Evolutionary conservation across 2,797 vertebrate species (phyloP), one percentile per base, ranked within the genome.

Genomic region (Danio tinwini): DNA sequence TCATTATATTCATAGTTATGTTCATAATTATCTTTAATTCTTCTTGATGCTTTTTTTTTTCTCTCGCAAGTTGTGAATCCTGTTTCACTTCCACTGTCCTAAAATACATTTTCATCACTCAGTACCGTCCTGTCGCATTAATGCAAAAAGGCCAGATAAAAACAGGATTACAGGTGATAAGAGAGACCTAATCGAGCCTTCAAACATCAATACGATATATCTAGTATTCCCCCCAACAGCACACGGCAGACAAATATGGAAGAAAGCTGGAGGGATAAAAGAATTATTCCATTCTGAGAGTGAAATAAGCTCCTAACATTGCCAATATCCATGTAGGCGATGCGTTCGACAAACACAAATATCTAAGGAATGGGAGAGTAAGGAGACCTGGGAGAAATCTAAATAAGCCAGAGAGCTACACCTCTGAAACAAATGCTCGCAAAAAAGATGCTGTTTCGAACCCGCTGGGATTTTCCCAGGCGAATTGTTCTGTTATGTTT

Each of bases 401-500:
- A 93, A 94, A 89, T 83, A 89, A 87, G 90, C 90, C 91, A 86
- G 89, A 63, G 85, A 82, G 77, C 70, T 82, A 72, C 59, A 79
- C 76, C 64, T 72, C 76, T 47, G 91, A 91, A 93, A 87, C 91
- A 92, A 89, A 91, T 90, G 83, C 91, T 90, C 87, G 83, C 86
- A 90, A 92, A 93, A 93, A 93, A 94, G 89, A 93, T 91, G 91
- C 87, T 89, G 91, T 92, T 93, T 92, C 86, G 87, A 88, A 91
- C 82, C 93, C 90, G 86, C 88, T 92, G 94, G 92, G 94, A 94
- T 85, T 92, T 85, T 29, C 86, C 90, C 87, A 86, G 81, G 88
- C 90, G 91, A 90, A 94, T 93, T 91, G 90, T 92, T 91, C 83
- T 91, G 87, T 92, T 92, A 85, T 91, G 92, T 92, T 94, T 94